These are phyloP conservation scores for Onychorhynchus coronatus DNA, from an alignment of 2,113 vertebrate species.

Conservation along the genomic window DNA sequence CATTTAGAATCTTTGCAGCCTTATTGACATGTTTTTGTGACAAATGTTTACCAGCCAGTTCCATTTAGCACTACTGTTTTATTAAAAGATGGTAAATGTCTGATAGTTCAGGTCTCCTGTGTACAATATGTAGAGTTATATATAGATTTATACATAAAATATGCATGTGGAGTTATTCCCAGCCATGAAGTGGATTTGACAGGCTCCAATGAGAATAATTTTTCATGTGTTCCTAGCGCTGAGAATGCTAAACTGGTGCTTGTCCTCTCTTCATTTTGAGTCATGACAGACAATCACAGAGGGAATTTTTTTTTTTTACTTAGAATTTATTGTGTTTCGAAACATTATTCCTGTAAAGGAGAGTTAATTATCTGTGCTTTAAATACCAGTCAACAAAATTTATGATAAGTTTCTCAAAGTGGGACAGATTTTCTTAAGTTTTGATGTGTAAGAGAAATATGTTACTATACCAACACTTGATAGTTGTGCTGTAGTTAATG, in stretches of 20 bases:
- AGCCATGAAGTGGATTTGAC: constrained; percentile 56
- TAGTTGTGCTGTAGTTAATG: neutral
- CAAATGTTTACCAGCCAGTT: constrained; percentile 57
- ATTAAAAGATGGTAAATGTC: constrained; percentile 69
- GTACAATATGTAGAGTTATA: constrained; percentile 59
- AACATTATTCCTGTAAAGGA: constrained; percentile 37
- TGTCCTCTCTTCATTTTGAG: constrained; percentile 65
- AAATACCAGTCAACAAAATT: constrained; percentile 50
- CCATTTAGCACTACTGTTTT: constrained; percentile 61
- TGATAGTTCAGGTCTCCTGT: constrained; percentile 66
- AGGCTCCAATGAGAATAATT: constrained; percentile 43
- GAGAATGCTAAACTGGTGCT: constrained; percentile 44
- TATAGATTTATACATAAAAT: constrained; percentile 72
- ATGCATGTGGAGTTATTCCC: constrained; percentile 63
- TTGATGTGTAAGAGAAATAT: neutral
- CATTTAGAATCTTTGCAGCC: constrained; percentile 41
- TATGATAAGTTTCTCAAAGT: constrained; percentile 18
- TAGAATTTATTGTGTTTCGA: constrained; percentile 55
- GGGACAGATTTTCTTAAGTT: constrained; percentile 8
- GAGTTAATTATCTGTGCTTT: constrained; percentile 66
- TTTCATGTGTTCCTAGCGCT: constrained; percentile 47
- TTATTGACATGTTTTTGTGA: constrained; percentile 60
- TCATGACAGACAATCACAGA: constrained; percentile 50
- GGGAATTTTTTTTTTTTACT: constrained; percentile 37
- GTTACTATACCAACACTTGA: neutral